Evolutionary conservation across 2,797 vertebrate species (phyloP).

Genomic region (Chlorospingus flavigularis): DNA sequence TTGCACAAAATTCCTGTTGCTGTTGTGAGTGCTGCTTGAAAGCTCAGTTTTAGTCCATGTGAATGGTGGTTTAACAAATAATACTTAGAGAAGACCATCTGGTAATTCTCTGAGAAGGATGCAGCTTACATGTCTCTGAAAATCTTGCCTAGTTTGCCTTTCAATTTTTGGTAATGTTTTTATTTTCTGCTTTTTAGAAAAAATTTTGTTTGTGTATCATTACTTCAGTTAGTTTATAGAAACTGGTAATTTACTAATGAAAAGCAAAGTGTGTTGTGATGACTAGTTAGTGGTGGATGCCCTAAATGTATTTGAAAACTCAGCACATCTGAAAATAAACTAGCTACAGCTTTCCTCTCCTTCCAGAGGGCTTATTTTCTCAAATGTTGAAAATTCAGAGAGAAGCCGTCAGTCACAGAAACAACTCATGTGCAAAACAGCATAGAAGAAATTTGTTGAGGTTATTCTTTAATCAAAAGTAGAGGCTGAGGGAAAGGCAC

Average conservation of each 20-base stretch:
- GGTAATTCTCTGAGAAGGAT: neutral
- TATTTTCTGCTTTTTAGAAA: neutral
- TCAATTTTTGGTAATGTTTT: neutral
- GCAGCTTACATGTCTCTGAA: neutral
- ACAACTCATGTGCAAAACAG: neutral
- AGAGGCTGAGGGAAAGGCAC: neutral
- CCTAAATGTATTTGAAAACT: neutral
- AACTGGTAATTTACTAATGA: neutral
- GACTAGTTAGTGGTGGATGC: neutral
- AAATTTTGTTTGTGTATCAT: neutral
- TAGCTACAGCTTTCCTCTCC: neutral
- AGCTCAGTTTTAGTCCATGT: neutral
- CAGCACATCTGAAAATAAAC: neutral
- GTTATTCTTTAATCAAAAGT: neutral
- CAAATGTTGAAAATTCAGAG: neutral
- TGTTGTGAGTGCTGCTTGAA: neutral
- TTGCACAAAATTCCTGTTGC: neutral
- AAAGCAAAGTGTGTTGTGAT: neutral
- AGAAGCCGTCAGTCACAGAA: neutral
- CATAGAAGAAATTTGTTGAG: neutral
- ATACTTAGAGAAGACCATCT: neutral
- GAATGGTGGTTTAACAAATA: neutral
- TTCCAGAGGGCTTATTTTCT: neutral
- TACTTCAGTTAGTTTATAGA: neutral
- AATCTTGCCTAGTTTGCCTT: neutral